Evolutionary conservation across 2,888 invertebrate species (phyloP).

Genomic region (Sclerodermus sp.): DNA sequence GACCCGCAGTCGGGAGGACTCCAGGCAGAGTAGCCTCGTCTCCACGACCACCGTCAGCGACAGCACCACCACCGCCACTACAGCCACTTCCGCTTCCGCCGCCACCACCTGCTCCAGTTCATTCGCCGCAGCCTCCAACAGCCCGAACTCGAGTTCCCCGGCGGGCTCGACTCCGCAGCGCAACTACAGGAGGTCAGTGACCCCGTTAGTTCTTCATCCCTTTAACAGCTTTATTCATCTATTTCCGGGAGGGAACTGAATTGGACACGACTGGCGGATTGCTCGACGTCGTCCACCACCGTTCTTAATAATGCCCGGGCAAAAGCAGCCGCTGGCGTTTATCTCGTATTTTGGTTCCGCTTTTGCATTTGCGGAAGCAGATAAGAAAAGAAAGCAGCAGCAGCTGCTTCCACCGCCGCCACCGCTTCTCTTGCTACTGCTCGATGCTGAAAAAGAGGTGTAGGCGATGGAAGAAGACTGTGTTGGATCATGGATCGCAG

Average conservation of each 20-base stretch:
- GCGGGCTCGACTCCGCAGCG: constrained; percentile 44
- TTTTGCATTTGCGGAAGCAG: background rate
- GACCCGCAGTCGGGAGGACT: constrained; percentile 10
- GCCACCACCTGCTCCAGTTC: constrained; percentile 37
- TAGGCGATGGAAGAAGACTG: too few relatives aligned
- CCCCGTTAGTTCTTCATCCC: constrained; percentile 1
- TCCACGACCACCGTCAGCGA: constrained; percentile 33
- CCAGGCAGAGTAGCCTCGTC: constrained; percentile 28
- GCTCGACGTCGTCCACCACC: too few relatives aligned
- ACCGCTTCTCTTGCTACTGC: too few relatives aligned
- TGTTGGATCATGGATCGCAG: too few relatives aligned
- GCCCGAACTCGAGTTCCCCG: constrained; percentile 37
- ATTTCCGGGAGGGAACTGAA: too few relatives aligned
- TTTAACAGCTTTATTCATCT: too few relatives aligned
- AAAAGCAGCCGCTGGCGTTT: background rate
- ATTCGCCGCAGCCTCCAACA: constrained; percentile 32
- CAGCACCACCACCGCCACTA: constrained; percentile 28
- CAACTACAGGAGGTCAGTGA: constrained; percentile 36
- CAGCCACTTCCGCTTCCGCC: constrained; percentile 27
- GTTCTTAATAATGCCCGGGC: too few relatives aligned
- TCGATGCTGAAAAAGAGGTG: too few relatives aligned
- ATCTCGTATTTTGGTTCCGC: background rate
- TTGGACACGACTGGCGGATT: too few relatives aligned
- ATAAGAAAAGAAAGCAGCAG: background rate
- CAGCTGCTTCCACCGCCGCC: too few relatives aligned